Percentiles rank a stretch among this genome's conserved stretches.
Conservation (phyloP, 1,140 invertebrate species). For the Littorina saxatilis region DNA sequence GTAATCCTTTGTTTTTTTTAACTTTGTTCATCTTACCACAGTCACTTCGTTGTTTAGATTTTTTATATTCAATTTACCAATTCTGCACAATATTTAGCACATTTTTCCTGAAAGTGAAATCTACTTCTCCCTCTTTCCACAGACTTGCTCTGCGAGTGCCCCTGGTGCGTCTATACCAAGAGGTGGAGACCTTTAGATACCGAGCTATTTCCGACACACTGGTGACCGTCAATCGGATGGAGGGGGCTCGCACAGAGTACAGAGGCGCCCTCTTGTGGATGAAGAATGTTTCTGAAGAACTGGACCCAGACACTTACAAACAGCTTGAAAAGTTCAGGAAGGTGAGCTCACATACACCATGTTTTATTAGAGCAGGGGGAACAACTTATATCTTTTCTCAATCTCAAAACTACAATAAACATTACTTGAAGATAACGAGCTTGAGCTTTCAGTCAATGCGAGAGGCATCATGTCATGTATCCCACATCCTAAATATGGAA, state of each 20-base stretch:
- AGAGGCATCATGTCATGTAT: no score
- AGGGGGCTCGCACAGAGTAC: slow-evolving; percentile 97
- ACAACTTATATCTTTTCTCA: no score
- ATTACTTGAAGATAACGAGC: no score
- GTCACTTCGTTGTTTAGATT: no score
- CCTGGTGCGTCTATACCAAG: slow-evolving; percentile 92
- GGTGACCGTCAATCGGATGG: slow-evolving; percentile 93
- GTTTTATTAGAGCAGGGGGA: neutral
- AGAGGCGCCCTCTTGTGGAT: slow-evolving; percentile 97
- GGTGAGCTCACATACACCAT: slow-evolving; percentile 73
- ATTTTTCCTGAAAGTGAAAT: no score
- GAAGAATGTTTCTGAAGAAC: slow-evolving; percentile 96
- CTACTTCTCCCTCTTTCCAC: slow-evolving; percentile 23
- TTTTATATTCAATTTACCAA: no score
- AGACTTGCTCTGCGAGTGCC: slow-evolving; percentile 90
- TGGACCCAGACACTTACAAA: slow-evolving; percentile 97
- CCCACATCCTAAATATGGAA: no score
- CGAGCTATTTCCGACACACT: slow-evolving; percentile 95
- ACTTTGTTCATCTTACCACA: no score
- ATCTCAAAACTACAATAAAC: neutral
- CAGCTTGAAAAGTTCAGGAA: slow-evolving; percentile 97
- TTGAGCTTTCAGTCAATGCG: no score
- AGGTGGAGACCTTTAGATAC: slow-evolving; percentile 97
- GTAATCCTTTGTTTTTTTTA: no score
- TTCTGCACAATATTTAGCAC: no score